Evolutionary conservation across 2,888 invertebrate species (phyloP).

Genomic region (Clivina fossor): DNA sequence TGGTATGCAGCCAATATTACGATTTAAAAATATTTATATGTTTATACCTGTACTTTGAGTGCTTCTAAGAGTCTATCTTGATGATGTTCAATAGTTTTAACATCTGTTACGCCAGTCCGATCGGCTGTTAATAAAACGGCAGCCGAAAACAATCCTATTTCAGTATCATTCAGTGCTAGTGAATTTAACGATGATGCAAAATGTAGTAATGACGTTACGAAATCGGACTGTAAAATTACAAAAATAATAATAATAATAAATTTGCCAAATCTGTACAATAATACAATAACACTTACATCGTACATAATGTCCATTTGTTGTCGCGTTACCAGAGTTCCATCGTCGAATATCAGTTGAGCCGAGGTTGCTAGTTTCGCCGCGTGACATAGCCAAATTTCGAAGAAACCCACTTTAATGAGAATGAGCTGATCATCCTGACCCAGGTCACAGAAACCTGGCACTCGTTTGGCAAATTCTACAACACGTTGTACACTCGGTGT

Average conservation of each 20-base stretch:
- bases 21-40: too few relatives aligned
- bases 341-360: constrained; percentile 81
- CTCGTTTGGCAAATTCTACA: constrained; percentile 94
- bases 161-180: constrained; percentile 82
- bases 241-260: not conserved
- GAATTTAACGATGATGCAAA: constrained; percentile 76
- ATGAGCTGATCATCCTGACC: constrained; percentile 96
- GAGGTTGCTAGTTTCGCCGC: constrained; percentile 78
- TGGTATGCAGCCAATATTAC: not conserved
- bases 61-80: constrained; percentile 85
- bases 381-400: constrained; percentile 93
- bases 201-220: constrained; percentile 78
- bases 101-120: constrained; percentile 77
- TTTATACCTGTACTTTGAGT: constrained; percentile 73
- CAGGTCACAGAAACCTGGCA: constrained; percentile 88
- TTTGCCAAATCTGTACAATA: too few relatives aligned
- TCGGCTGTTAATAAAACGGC: constrained; percentile 81
- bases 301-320: constrained; percentile 85
- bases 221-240: constrained; percentile 68
- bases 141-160: constrained; percentile 85
- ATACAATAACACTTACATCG: constrained; percentile 85
- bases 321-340: constrained; percentile 81
- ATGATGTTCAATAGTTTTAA: constrained; percentile 74
- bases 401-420: constrained; percentile 94
- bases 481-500: constrained; percentile 91